These are phyloP conservation scores for Leucania comma DNA, from an alignment of 2,888 invertebrate species.

Conservation along the genomic window DNA sequence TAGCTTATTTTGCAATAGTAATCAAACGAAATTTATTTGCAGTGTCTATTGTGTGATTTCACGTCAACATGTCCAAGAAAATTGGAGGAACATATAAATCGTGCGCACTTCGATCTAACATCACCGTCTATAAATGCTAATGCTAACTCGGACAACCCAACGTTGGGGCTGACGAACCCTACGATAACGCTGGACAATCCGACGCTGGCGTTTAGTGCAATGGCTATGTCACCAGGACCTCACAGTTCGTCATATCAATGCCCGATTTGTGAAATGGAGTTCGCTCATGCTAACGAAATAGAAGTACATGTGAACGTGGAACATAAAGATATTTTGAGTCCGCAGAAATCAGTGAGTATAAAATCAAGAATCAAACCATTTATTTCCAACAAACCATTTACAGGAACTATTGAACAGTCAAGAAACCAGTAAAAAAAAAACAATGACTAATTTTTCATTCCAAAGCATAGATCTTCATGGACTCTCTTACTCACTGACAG, in stretches of 20 bases:
- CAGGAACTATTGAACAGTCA: no score
- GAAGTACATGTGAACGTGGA: slow-evolving; percentile 96
- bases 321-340: slow-evolving; percentile 95
- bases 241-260: slow-evolving; percentile 92
- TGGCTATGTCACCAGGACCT: slow-evolving; percentile 87
- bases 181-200: slow-evolving; percentile 81
- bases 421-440: no score
- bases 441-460: no score
- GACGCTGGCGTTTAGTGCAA: slow-evolving; percentile 77
- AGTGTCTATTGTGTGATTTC: slow-evolving; percentile 95
- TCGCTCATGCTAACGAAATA: slow-evolving; percentile 94
- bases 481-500: no score
- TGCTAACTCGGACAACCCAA: slow-evolving; percentile 80
- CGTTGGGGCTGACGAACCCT: slow-evolving; percentile 77
- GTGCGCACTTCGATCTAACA: slow-evolving; percentile 95
- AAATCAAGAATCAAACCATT: not conserved
- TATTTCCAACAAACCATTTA: no score
- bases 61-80: slow-evolving; percentile 93
- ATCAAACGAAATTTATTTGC: slow-evolving; percentile 67
- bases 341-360: slow-evolving; percentile 85
- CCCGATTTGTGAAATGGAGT: slow-evolving; percentile 94
- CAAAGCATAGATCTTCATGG: no score
- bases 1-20: not conserved
- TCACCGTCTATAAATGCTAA: slow-evolving; percentile 92
- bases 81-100: slow-evolving; percentile 95